These are phyloP conservation scores for Sebastes matsubarae DNA, from an alignment of 2,797 vertebrate species.

Conservation along the genomic window DNA sequence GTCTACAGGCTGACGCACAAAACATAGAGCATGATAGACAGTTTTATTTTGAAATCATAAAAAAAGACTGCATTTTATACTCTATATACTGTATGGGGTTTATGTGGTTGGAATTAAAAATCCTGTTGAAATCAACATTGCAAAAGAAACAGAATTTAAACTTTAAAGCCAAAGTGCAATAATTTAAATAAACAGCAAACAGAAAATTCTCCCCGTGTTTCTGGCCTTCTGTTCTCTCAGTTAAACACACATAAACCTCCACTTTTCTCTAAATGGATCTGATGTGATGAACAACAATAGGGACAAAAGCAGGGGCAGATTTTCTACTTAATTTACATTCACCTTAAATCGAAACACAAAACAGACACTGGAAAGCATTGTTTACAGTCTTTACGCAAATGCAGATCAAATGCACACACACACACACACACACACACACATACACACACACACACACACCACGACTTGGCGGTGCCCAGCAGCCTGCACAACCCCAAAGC, in stretches of 20 bases:
- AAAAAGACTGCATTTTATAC: neutral
- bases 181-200: neutral
- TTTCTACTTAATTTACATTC: constrained; percentile 19
- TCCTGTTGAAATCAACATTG: neutral
- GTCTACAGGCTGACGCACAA: neutral
- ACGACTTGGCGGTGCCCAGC: constrained; percentile 41
- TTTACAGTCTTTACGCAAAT: constrained; percentile 47
- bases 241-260: neutral
- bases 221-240: neutral
- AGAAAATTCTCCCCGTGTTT: neutral
- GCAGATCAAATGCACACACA: constrained; percentile 39
- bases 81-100: neutral
- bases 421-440: constrained; percentile 25
- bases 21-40: neutral
- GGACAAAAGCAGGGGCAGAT: neutral
- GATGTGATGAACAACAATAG: neutral
- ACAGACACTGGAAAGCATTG: constrained; percentile 20
- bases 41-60: neutral
- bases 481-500: constrained; percentile 68
- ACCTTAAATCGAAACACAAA: constrained; percentile 26
- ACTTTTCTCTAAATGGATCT: neutral
- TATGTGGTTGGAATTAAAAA: neutral
- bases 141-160: neutral
- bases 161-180: neutral
- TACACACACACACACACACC: constrained; percentile 18